These are phyloP conservation scores for Pelecanoides urinatrix DNA, from an alignment of 2,113 vertebrate species.

Conservation along the genomic window DNA sequence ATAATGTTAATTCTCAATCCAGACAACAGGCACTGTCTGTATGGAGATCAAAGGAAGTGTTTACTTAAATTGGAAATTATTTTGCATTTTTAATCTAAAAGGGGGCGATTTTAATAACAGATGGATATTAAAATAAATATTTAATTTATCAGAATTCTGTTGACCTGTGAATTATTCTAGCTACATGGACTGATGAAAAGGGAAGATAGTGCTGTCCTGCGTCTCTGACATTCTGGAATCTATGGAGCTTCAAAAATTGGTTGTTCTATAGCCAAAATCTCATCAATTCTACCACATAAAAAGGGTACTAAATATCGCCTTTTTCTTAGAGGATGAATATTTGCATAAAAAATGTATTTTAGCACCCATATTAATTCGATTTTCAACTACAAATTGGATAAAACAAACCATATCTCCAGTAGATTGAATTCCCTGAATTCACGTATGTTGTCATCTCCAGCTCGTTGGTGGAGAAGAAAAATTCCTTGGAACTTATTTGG, in stretches of 20 bases:
- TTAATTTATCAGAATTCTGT: background rate
- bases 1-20: background rate
- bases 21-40: background rate
- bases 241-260: background rate
- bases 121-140: background rate
- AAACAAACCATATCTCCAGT: background rate
- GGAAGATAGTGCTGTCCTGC: background rate
- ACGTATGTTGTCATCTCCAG: background rate
- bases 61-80: background rate
- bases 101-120: background rate
- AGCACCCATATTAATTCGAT: background rate
- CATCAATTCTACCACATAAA: background rate
- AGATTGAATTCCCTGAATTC: background rate
- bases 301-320: background rate
- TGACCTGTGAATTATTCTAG: background rate
- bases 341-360: background rate
- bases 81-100: background rate
- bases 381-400: background rate
- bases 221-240: background rate
- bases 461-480: background rate
- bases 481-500: background rate
- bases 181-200: background rate
- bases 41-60: background rate
- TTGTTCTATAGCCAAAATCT: background rate
- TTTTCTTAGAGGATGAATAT: background rate